Base-by-base conservation (phyloP, 2,888 invertebrate species). In the Hydrotaea cyrtoneurina region DNA sequence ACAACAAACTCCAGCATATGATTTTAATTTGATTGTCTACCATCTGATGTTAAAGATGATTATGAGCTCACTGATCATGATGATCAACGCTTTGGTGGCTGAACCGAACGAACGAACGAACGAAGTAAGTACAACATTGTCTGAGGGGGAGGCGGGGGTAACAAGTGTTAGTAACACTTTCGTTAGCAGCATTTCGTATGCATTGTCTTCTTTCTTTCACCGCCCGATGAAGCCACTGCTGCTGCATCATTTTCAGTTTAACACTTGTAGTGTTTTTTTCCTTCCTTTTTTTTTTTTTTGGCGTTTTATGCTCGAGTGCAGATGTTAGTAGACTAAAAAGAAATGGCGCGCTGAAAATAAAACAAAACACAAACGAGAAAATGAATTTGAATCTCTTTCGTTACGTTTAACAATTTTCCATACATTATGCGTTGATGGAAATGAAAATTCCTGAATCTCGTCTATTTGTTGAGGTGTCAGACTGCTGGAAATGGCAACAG, bases 171-270 rank as follows among this genome's bases (percentile, higher is more conserved):
- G 77, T 80, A 80, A 83, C 80, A 83, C 83, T 83, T 83, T 83
- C 80, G 78, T 83, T 83, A 77, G 19, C 53, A 77, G 19, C 53
- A 80, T 23, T 43, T 71, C 39, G 79, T 78, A 36, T 59, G 11
- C 39, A 8, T 13, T 10, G 10, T 8, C 39, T 39, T 39, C 39
- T 39, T 8, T 3, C 4, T 21, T 26, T 39, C 5, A 23, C 59
- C 23, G 5, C 26, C 19, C n/a, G n/a, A n/a, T n/a, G n/a, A n/a
- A 23, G 59, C 26, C n/a, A 50, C 11, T 50, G 23, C 59, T 76
- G 66, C 59, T 83, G 64, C 79, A 83, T 83, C 83, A 78, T 83
- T 83, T 83, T 83, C 83, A 74, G 55, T 80, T 83, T 83, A 83
- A 80, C 83, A 83, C 80, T 80, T 43, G 78, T 62, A 69, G 23